A percentile compares a stretch with the other conserved stretches of the same genome.
These are phyloP conservation scores for Xanthia togata DNA, from an alignment of 2,888 invertebrate genomes.

Conservation along the genomic window DNA sequence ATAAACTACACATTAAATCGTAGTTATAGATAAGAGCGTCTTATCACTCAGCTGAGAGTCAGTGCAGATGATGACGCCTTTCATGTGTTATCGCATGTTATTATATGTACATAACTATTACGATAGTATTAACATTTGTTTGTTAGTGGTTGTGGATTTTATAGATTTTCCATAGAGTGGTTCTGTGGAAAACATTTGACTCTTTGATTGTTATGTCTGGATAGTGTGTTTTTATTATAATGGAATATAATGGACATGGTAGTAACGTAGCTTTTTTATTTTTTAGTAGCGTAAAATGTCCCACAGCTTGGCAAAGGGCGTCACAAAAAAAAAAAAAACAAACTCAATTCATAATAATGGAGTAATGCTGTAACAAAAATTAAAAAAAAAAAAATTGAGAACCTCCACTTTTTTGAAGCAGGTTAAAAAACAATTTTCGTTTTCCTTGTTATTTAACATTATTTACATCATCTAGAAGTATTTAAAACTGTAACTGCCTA, in stretches of 20 bases:
- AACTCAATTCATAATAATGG: too few relatives aligned
- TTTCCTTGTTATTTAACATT: background rate
- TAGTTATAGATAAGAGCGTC: constrained; percentile 61
- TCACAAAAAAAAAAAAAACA: background rate
- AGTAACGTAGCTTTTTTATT: too few relatives aligned
- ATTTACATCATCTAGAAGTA: too few relatives aligned
- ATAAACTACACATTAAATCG: constrained; percentile 61
- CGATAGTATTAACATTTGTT: constrained; percentile 3
- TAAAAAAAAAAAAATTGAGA: too few relatives aligned
- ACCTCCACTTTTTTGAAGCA: too few relatives aligned
- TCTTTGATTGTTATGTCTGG: too few relatives aligned
- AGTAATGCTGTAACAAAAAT: too few relatives aligned
- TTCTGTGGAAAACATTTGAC: too few relatives aligned
- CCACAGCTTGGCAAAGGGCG: background rate
- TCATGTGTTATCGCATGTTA: constrained; percentile 21
- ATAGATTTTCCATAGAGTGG: constrained; percentile 8
- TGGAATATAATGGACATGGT: too few relatives aligned
- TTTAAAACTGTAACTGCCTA: constrained; percentile 68
- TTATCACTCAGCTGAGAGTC: constrained; percentile 35
- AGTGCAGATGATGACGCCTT: constrained; percentile 33
- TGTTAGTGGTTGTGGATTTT: constrained; percentile 2
- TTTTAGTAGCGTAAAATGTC: too few relatives aligned
- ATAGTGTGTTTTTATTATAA: too few relatives aligned
- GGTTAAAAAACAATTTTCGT: too few relatives aligned
- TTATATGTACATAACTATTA: background rate